Evolutionary conservation across 2,888 invertebrate genomes (phyloP).

Genomic region (Ypsolopha sequella): DNA sequence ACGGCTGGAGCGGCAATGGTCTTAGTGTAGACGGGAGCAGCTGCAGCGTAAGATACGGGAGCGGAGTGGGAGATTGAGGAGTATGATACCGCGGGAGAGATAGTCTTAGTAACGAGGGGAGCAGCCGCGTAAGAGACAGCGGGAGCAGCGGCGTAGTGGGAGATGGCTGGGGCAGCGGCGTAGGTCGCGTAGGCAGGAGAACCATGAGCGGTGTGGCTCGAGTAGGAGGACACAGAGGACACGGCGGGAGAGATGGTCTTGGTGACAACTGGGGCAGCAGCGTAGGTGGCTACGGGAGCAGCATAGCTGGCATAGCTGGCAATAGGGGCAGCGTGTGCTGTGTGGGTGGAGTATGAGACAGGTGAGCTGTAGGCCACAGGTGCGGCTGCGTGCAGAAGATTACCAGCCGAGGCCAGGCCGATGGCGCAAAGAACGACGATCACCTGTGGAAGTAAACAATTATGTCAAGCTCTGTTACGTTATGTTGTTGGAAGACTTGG

Average conservation of each 20-base stretch:
- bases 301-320: conserved; percentile 6
- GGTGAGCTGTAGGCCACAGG: conserved; percentile 9
- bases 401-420: conserved; percentile 55
- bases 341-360: conserved; percentile 4
- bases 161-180: conserved; percentile 8
- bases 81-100: conserved; percentile 23
- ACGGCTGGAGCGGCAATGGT: background rate
- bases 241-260: conserved; percentile 38
- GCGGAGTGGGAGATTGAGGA: conserved; percentile 21
- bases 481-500: too few species aligned
- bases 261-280: conserved; percentile 8
- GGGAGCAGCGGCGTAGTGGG: conserved; percentile 4
- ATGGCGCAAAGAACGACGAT: conserved; percentile 46
- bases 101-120: conserved; percentile 26
- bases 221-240: too few species aligned
- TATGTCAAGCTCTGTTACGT: background rate
- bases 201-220: too few species aligned
- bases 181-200: conserved; percentile 7
- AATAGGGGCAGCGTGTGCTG: conserved; percentile 8
- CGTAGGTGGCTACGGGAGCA: conserved; percentile 1
- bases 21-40: background rate
- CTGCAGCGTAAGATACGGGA: conserved; percentile 17
- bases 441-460: conserved; percentile 17
- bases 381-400: conserved; percentile 17
- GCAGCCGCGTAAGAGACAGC: conserved; percentile 26